Evolutionary conservation across 2,888 invertebrate genomes (phyloP).

Genomic region (Hofmannophila pseudospretella): DNA sequence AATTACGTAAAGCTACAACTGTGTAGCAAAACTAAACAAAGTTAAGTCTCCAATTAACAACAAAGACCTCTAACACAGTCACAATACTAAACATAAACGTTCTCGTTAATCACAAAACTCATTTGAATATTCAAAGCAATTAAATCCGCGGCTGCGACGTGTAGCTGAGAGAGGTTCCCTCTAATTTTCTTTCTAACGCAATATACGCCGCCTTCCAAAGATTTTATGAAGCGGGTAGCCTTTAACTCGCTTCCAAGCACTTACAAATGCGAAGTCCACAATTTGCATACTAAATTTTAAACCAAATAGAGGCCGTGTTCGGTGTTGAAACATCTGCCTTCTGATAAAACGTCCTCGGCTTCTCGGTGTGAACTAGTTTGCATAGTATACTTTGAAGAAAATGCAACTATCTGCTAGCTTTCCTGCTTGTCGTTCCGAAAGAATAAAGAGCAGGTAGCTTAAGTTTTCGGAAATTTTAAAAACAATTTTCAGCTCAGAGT

Average conservation of each 20-base stretch:
- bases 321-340: slow-evolving; percentile 40
- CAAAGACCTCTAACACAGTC: slow-evolving; percentile 24
- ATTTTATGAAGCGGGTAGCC: slow-evolving; percentile 45
- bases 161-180: slow-evolving; percentile 23
- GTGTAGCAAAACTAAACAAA: slow-evolving; percentile 33
- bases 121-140: slow-evolving; percentile 53
- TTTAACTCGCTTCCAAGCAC: slow-evolving; percentile 49
- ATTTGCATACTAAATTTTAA: slow-evolving; percentile 65
- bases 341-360: slow-evolving; percentile 37
- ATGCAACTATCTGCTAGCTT: slow-evolving; percentile 40
- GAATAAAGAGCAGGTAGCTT: slow-evolving; percentile 3
- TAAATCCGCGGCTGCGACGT: slow-evolving; percentile 31
- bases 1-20: slow-evolving; percentile 16
- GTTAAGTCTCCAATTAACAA: slow-evolving; percentile 36
- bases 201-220: slow-evolving; percentile 33
- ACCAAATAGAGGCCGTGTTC: slow-evolving; percentile 45
- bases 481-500: background rate
- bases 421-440: slow-evolving; percentile 22
- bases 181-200: slow-evolving; percentile 43
- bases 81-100: slow-evolving; percentile 39
- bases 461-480: background rate
- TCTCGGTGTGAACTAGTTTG: slow-evolving; percentile 45
- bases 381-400: slow-evolving; percentile 42
- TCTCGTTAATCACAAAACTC: slow-evolving; percentile 44
- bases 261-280: slow-evolving; percentile 48